phyloP scores from a whole-genome alignment of 2,113 vertebrate genomes.

The Serinus canaria region DNA sequence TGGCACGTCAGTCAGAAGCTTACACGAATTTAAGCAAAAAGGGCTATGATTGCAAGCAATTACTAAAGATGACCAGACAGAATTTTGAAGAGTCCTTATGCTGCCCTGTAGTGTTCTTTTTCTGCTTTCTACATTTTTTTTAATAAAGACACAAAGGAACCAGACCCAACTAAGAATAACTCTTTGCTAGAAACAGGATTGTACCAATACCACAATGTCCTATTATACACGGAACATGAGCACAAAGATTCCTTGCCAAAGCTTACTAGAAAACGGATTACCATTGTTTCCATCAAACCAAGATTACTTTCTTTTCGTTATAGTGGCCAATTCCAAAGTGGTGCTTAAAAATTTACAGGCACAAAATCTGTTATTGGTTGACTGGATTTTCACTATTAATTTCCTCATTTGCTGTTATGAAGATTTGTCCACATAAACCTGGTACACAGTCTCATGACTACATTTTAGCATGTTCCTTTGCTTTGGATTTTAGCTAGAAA shows the following conservation, averaged over 20 bases:
- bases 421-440: not conserved
- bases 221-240: not conserved
- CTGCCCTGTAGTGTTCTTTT: not conserved
- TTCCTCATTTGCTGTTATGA: not conserved
- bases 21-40: not conserved
- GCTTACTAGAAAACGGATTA: slow-evolving; percentile 14
- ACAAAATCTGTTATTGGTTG: not conserved
- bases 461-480: not conserved
- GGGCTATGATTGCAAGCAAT: not conserved
- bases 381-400: slow-evolving; percentile 11
- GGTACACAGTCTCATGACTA: not conserved
- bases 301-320: slow-evolving; percentile 26
- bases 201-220: not conserved
- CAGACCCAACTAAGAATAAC: not conserved
- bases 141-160: not conserved
- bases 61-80: not conserved
- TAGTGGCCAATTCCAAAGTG: slow-evolving; percentile 11
- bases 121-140: not conserved
- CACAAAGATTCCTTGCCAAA: not conserved
- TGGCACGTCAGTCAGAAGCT: not conserved
- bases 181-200: not conserved
- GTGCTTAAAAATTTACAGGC: not conserved
- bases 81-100: not conserved
- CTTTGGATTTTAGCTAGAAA: not conserved
- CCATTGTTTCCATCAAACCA: not conserved